phyloP scores from a whole-genome alignment of 2,888 invertebrate species.

The Dryocosmus kuriphilus region DNA sequence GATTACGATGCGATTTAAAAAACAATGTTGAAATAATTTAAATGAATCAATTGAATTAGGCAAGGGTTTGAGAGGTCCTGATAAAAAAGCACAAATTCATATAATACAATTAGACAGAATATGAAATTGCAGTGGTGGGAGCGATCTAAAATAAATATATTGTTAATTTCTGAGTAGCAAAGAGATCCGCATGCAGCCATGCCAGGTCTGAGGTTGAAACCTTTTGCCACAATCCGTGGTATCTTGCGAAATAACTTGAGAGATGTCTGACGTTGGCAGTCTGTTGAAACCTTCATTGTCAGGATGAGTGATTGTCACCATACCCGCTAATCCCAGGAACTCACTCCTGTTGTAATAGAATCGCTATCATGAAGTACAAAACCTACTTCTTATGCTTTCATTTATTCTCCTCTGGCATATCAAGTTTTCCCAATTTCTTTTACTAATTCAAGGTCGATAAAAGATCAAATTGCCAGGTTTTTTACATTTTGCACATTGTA shows the following conservation, averaged over 20 bases:
- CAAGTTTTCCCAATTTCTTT: neutral
- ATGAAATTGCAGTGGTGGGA: neutral
- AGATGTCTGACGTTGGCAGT: conserved; percentile 67
- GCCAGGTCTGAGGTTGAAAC: conserved; percentile 66
- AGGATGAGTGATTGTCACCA: conserved; percentile 86
- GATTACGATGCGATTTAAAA: no score
- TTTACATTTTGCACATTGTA: neutral
- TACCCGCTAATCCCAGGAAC: conserved; percentile 85
- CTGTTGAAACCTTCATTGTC: conserved; percentile 78
- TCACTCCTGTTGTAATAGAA: conserved; percentile 81
- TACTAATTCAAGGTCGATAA: neutral
- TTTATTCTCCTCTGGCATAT: conserved; percentile 14
- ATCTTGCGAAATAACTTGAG: conserved; percentile 69
- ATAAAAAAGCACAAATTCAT: neutral
- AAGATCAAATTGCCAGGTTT: neutral
- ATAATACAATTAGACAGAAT: neutral
- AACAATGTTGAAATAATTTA: neutral
- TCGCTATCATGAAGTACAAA: conserved; percentile 58
- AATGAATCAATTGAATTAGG: neutral
- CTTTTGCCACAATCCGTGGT: conserved; percentile 74
- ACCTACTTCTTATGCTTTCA: conserved; percentile 34
- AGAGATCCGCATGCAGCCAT: conserved; percentile 64
- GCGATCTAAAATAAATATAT: conserved; percentile 27
- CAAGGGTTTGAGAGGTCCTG: neutral
- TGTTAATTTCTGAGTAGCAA: conserved; percentile 41